phyloP scores from a whole-genome alignment of 1,140 invertebrate species.

The Trichogramma pretiosum region DNA sequence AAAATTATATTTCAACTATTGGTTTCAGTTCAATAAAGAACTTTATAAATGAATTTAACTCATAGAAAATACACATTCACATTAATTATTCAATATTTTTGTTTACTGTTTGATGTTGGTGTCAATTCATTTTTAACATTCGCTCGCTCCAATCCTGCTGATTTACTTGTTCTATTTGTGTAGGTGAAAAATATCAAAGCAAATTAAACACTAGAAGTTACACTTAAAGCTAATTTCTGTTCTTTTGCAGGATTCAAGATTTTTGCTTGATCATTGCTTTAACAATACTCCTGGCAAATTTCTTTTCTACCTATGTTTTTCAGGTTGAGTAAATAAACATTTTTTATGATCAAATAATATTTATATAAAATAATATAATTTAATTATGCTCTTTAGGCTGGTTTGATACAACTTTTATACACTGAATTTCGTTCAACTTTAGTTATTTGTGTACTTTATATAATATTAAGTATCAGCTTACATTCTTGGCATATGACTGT shows the following conservation, averaged over 20 bases:
- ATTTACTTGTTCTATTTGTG: constrained; percentile 39
- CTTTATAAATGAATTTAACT: constrained; percentile 33
- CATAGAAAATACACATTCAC: constrained; percentile 35
- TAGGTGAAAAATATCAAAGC: constrained; percentile 25
- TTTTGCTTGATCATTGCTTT: constrained; percentile 57
- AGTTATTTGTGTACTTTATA: constrained; percentile 48
- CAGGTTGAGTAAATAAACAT: constrained; percentile 47
- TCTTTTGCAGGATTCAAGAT: constrained; percentile 57
- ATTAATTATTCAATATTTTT: constrained; percentile 33
- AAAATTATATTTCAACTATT: too few species aligned
- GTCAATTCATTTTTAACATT: constrained; percentile 41
- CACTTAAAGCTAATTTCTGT: constrained; percentile 11
- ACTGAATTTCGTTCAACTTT: constrained; percentile 53
- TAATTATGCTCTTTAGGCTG: constrained; percentile 44
- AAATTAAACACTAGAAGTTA: neutral
- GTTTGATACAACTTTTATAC: constrained; percentile 57
- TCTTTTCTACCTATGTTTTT: constrained; percentile 66
- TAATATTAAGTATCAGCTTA: constrained; percentile 48
- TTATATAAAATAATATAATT: neutral
- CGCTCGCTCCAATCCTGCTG: constrained; percentile 28
- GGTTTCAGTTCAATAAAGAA: too few species aligned
- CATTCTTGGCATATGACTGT: constrained; percentile 52
- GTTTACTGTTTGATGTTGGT: constrained; percentile 37
- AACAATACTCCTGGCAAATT: constrained; percentile 53
- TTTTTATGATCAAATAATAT: constrained; percentile 10